Base-by-base conservation (phyloP, 2,888 invertebrate genomes). In the Eledona agricola region DNA sequence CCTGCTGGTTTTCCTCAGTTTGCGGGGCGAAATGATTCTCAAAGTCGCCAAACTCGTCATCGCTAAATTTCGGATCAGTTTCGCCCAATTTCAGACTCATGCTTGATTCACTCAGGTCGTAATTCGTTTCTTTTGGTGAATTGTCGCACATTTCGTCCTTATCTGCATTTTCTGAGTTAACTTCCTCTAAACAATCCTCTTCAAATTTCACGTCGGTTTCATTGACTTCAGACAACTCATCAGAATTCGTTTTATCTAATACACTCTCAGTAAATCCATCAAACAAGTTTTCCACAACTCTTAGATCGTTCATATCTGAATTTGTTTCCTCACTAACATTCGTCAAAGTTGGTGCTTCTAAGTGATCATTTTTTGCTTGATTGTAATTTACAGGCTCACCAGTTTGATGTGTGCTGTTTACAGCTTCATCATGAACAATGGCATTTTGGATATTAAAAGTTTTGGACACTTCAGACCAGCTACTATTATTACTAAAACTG, bases 31-130 rank as follows among this genome's bases (percentile, higher is more conserved):
- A 57, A 34, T 57, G 54, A 28, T 52, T 51, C 51, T 60, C 59
- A 51, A 65, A 65, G 47, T 66, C 61, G 11, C 57, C 58, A 54
- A 63, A 64, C 23, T 62, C 62, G 46, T 60, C 50, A 43, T 59
- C 46, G 12, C 19, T 46, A 12, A 16, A 16, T 37, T 55, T 37
- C 4, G 23, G 23, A 11, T 35, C 34, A 20, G 15, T 23, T 23
- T 34, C 32, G 12, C 15, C 7, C 5, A 22, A 13, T 22, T 31
- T 22, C n/a, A 43, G 2, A 22, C 20, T 43, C 3, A 31, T 10
- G 2, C 31, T 22, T 9, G 31, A 43, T 6, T 43, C 31, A 19
- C 15, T 43, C 12, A 29, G 9, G 15, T 20, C 15, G 11, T 2
- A 31, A 15, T 31, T 31, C 16, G n/a, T n/a, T 31, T 15, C 31